These are phyloP conservation scores for Zaprionus ghesquierei DNA, from an alignment of 1,140 invertebrate genomes.

Conservation along the genomic window DNA sequence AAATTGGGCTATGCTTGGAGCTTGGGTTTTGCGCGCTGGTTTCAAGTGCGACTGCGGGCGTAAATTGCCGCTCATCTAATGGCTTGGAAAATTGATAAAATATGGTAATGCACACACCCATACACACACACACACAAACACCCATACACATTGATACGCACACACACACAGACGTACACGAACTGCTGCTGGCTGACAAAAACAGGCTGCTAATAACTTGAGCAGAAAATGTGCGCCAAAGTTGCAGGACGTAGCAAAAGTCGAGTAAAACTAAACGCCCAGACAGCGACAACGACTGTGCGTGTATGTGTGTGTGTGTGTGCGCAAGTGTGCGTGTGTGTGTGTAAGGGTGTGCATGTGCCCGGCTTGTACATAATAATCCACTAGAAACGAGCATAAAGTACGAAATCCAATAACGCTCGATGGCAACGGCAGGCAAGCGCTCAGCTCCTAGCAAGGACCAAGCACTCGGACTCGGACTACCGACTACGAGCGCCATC, in stretches of 20 bases:
- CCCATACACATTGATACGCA: slow-evolving; percentile 30
- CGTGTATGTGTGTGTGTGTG: slow-evolving; percentile 17
- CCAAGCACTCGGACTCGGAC: slow-evolving; percentile 41
- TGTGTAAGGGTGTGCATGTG: slow-evolving; percentile 21
- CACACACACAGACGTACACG: background rate
- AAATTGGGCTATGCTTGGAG: slow-evolving; percentile 75
- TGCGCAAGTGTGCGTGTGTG: slow-evolving; percentile 9
- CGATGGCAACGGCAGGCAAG: slow-evolving; percentile 69
- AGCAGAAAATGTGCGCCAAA: slow-evolving; percentile 79
- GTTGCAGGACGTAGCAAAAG: slow-evolving; percentile 79
- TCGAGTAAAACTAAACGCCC: slow-evolving; percentile 76
- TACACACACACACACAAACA: slow-evolving; percentile 18
- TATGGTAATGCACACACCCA: slow-evolving; percentile 76
- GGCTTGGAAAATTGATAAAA: slow-evolving; percentile 81
- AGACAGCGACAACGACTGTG: slow-evolving; percentile 26
- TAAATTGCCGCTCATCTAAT: slow-evolving; percentile 80
- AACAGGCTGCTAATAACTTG: slow-evolving; percentile 80
- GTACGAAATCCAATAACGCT: slow-evolving; percentile 79
- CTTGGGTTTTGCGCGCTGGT: slow-evolving; percentile 58
- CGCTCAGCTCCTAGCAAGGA: slow-evolving; percentile 41
- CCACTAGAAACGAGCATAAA: slow-evolving; percentile 76
- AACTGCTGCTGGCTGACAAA: slow-evolving; percentile 64
- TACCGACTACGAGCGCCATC: slow-evolving; percentile 24
- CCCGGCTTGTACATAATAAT: slow-evolving; percentile 74
- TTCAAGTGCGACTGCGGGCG: slow-evolving; percentile 77